phyloP scores from a whole-genome alignment of 1,140 invertebrate genomes.

The Agrypnia vestita region DNA sequence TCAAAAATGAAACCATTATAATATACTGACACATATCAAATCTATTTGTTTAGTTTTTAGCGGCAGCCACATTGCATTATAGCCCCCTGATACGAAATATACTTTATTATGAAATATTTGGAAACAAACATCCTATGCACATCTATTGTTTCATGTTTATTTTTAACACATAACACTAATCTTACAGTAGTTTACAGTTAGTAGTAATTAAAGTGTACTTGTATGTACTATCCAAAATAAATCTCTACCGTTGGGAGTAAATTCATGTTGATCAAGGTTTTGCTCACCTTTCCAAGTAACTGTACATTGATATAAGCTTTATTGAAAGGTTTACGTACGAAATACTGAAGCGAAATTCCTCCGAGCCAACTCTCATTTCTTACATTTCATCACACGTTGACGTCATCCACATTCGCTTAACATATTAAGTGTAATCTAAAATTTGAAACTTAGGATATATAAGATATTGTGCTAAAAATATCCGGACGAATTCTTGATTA shows the following conservation, averaged over 20 bases:
- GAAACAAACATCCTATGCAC: conserved; percentile 61
- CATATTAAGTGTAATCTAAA: conserved; percentile 58
- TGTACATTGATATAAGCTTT: conserved; percentile 62
- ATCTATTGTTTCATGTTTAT: conserved; percentile 60
- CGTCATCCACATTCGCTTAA: conserved; percentile 44
- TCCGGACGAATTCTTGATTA: conserved; percentile 62
- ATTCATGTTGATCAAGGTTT: conserved; percentile 53
- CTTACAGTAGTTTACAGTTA: conserved; percentile 57
- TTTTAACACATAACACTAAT: conserved; percentile 60
- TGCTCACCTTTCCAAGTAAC: conserved; percentile 57
- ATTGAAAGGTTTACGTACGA: conserved; percentile 49
- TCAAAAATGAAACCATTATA: conserved; percentile 52
- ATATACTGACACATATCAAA: conserved; percentile 61
- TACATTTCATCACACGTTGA: not conserved
- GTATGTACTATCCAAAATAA: conserved; percentile 62
- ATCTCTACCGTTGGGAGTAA: conserved; percentile 57
- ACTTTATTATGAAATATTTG: conserved; percentile 55
- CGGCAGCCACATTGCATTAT: conserved; percentile 50
- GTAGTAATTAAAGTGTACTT: conserved; percentile 50
- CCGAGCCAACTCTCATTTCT: conserved; percentile 7
- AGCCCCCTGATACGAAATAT: conserved; percentile 59
- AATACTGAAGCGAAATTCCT: conserved; percentile 49
- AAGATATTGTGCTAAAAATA: conserved; percentile 62
- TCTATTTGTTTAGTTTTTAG: conserved; percentile 58
- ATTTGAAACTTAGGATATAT: conserved; percentile 60